These are phyloP conservation scores for Coregonus ussuriensis DNA, from an alignment of 2,797 vertebrate species.

Conservation along the genomic window DNA sequence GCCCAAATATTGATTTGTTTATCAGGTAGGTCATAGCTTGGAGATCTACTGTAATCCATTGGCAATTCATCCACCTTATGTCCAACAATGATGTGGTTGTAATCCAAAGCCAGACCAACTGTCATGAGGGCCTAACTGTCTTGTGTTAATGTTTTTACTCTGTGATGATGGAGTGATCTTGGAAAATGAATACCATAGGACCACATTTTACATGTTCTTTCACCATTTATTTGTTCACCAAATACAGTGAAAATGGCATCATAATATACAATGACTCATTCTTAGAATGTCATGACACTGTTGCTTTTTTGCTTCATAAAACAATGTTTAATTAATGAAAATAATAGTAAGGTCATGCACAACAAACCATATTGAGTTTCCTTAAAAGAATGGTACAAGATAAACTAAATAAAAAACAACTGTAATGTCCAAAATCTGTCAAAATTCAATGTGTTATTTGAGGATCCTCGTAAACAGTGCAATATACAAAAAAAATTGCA, in stretches of 20 bases:
- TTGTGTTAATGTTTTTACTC: conserved; percentile 3
- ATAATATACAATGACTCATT: conserved; percentile 97
- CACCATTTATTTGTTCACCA: conserved; percentile 97
- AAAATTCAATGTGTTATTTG: conserved; percentile 83
- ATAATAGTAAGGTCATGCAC: conserved; percentile 92
- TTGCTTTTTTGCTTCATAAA: conserved; percentile 88
- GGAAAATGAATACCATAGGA: conserved; percentile 60
- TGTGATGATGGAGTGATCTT: neutral
- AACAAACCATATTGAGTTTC: conserved; percentile 91
- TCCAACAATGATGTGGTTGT: neutral
- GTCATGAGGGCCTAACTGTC: neutral
- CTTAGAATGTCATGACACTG: conserved; percentile 94
- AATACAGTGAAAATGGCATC: conserved; percentile 97
- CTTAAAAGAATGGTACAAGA: conserved; percentile 92
- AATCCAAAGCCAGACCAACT: neutral
- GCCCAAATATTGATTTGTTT: neutral
- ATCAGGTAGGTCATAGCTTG: conserved; percentile 2
- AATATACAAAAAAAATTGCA: conserved; percentile 82
- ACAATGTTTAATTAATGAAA: conserved; percentile 89
- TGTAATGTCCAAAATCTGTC: conserved; percentile 79
- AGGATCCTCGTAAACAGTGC: conserved; percentile 87
- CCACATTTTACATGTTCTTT: conserved; percentile 67
- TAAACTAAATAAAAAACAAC: conserved; percentile 80
- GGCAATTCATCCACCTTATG: neutral
- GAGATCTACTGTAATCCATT: neutral